Evolutionary conservation across 2,113 vertebrate genomes (phyloP), one percentile per base, ranked within the genome.

Genomic region (Verasper variegatus): DNA sequence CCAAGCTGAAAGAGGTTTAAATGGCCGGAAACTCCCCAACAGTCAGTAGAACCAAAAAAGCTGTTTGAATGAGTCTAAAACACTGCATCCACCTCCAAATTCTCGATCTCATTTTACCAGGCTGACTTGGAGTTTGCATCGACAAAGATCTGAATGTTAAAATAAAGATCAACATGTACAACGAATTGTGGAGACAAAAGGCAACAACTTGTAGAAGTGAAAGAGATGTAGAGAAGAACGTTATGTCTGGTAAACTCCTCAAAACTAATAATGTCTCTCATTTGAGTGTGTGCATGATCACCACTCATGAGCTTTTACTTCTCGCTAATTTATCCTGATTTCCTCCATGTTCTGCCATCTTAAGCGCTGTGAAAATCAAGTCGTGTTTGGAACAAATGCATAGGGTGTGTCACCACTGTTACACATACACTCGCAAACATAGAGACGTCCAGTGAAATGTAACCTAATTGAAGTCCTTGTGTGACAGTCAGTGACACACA

Each of bases 401-500:
- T 75, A 68, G 64, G 15, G 60, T 14, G 67, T 78, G 74, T 80
- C 80, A 20, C 45, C 52, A 18, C 63, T 57, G 70, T 80, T 74
- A 55, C 66, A 27, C 62, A 78, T 51, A 26, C 52, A 20, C 78
- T 61, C 37, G 12, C 73, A 83, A 68, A 82, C 74, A 71, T 57
- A 65, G 74, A 62, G 80, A 62, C 69, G 51, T 83, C 59, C 78
- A 82, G 59, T 74, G 59, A 74, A 74, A 76, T 81, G 66, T 85
- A 89, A 90, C 74, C 69, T 82, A 82, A 83, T 86, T 83, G 57
- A 57, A 60, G 75, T 69, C 57, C 54, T 68, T 56, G 63, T 79
- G 77, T 77, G 83, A 90, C 83, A 80, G 26, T 79, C 74, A 42
- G 68, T 79, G 83, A 90, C 83, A 77, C 31, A 81, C 74, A 47